A percentile compares a stretch with the other conserved stretches of the same genome.
Conservation (phyloP, 2,113 vertebrate species). For the Gadus chalcogrammus region DNA sequence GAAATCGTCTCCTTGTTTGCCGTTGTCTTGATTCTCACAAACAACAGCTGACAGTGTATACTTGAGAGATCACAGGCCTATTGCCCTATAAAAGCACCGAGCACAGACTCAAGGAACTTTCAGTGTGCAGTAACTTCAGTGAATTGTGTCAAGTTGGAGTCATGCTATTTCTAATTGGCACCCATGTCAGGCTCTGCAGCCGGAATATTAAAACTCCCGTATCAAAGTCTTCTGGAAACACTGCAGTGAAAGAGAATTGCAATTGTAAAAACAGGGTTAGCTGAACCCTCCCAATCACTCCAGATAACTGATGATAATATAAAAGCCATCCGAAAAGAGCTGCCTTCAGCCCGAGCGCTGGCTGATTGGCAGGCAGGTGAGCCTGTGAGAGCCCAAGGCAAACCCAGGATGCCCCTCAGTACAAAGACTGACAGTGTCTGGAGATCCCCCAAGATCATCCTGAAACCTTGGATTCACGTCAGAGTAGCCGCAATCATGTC, state of each 20-base stretch:
- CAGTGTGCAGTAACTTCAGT: not conserved
- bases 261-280: no score
- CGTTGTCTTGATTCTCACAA: constrained; percentile 31
- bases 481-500: no score
- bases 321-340: no score
- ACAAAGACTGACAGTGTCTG: constrained; percentile 57
- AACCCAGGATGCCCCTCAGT: constrained; percentile 56
- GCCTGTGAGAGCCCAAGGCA: constrained; percentile 65
- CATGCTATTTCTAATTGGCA: constrained; percentile 24
- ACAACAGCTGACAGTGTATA: constrained; percentile 21
- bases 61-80: constrained; percentile 32
- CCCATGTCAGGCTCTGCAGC: constrained; percentile 12
- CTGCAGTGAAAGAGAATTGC: not conserved
- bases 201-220: constrained; percentile 23
- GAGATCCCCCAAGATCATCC: constrained; percentile 54
- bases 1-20: constrained; percentile 39
- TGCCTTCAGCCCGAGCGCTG: constrained; percentile 5
- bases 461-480: no score
- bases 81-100: constrained; percentile 15
- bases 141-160: constrained; percentile 17
- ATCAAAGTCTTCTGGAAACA: constrained; percentile 11
- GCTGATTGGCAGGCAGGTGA: constrained; percentile 58
- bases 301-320: no score
- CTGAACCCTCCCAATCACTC: no score
- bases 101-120: constrained; percentile 2